Conservation (phyloP, 1,140 invertebrate species). For the Babylonia areolata region DNA sequence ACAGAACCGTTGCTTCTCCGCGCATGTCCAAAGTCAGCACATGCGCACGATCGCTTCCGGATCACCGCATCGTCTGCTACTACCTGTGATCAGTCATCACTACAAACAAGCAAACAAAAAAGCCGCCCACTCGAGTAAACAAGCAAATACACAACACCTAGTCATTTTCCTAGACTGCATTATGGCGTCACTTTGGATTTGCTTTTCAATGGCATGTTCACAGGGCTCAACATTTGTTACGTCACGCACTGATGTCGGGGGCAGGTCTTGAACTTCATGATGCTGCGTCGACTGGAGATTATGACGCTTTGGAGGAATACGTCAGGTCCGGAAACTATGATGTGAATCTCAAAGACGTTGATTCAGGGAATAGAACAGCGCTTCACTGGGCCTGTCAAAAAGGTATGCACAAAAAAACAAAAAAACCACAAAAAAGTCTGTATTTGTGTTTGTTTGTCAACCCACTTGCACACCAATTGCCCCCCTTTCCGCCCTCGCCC, state of each 20-base stretch:
- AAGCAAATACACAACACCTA: too few species aligned
- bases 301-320: conserved; percentile 69
- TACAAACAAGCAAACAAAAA: too few species aligned
- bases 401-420: conserved; percentile 55
- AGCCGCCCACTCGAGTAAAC: too few species aligned
- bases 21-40: too few species aligned
- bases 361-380: conserved; percentile 66
- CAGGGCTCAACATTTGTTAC: too few species aligned
- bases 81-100: too few species aligned
- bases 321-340: conserved; percentile 67
- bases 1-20: too few species aligned
- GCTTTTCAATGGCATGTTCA: neutral
- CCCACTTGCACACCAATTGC: neutral
- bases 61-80: too few species aligned
- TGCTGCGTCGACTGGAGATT: conserved; percentile 69
- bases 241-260: conserved; percentile 19
- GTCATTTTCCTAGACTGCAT: too few species aligned
- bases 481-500: too few species aligned
- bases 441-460: neutral
- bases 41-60: too few species aligned
- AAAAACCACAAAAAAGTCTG: neutral
- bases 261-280: conserved; percentile 71
- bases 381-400: conserved; percentile 74
- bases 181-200: too few species aligned
- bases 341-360: conserved; percentile 68